Conservation (phyloP, 1,140 invertebrate species). For the Hormaphis cornu region DNA sequence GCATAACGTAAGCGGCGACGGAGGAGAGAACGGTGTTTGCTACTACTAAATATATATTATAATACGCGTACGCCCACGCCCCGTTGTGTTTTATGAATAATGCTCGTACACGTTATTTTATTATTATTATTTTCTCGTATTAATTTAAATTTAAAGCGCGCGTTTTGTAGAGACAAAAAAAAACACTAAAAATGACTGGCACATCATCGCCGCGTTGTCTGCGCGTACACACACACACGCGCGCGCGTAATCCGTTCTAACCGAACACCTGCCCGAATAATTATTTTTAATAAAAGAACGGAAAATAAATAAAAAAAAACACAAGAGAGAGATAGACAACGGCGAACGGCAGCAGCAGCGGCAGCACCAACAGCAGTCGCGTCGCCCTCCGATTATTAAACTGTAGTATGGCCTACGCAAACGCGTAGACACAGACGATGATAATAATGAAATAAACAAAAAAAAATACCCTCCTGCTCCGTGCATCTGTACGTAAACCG, state of each 20-base stretch:
- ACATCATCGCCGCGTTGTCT: conserved; percentile 23
- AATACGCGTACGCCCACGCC: neutral
- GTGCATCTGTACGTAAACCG: neutral
- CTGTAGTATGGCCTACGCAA: neutral
- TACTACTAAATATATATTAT: too few relatives aligned
- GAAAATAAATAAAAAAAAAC: neutral
- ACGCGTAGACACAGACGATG: conserved; percentile 2
- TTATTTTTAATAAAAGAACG: conserved; percentile 27
- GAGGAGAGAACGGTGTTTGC: neutral
- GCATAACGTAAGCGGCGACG: too few relatives aligned
- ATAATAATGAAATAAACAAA: conserved; percentile 1
- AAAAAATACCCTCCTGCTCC: neutral
- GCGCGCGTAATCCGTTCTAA: neutral
- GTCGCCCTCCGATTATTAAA: conserved; percentile 18
- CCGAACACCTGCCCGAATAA: conserved; percentile 29
- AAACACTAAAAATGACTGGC: conserved; percentile 28
- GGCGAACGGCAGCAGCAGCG: conserved; percentile 1
- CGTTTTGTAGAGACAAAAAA: conserved; percentile 19
- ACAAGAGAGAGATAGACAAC: neutral
- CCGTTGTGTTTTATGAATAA: conserved; percentile 26
- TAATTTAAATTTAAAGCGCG: conserved; percentile 21
- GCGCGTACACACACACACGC: neutral
- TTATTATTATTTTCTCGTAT: conserved; percentile 2
- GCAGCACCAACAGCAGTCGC: conserved; percentile 8
- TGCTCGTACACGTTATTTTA: neutral